Conservation (phyloP, 2,113 vertebrate genomes). For the Nerophis lumbriciformis region DNA sequence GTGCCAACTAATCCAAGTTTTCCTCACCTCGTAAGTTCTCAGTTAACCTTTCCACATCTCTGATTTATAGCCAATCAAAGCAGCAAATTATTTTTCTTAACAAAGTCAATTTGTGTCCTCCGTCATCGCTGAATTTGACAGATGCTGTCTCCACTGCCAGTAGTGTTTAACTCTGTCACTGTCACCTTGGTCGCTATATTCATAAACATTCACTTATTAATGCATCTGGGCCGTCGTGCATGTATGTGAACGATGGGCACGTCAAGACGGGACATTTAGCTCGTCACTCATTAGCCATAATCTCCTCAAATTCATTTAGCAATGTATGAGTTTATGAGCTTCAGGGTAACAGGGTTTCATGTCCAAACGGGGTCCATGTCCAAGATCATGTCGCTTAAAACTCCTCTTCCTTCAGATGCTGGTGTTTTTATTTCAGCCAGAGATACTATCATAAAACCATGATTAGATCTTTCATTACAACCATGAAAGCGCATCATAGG, state of each 20-base stretch:
- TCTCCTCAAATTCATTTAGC: slow-evolving; percentile 37
- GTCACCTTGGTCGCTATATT: slow-evolving; percentile 13
- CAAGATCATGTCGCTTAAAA: slow-evolving; percentile 12
- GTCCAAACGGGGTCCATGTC: slow-evolving; percentile 38
- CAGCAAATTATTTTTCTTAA: slow-evolving; percentile 19
- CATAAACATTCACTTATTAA: slow-evolving; percentile 27
- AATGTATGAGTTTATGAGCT: slow-evolving; percentile 24
- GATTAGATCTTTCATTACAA: slow-evolving; percentile 33
- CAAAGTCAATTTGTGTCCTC: slow-evolving; percentile 20
- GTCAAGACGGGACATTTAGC: slow-evolving; percentile 23
- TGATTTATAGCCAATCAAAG: slow-evolving; percentile 4
- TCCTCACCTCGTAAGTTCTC: slow-evolving; percentile 1
- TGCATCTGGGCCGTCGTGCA: slow-evolving; percentile 21
- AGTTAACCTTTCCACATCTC: neutral
- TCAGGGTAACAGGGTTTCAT: slow-evolving; percentile 35
- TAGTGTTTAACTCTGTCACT: slow-evolving; percentile 27
- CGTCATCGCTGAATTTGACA: slow-evolving; percentile 12
- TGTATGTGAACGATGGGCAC: slow-evolving; percentile 33
- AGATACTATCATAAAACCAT: slow-evolving; percentile 35
- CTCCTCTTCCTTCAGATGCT: slow-evolving; percentile 40
- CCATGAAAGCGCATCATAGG: slow-evolving; percentile 2
- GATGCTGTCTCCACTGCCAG: slow-evolving; percentile 10
- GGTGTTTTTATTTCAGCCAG: slow-evolving; percentile 51
- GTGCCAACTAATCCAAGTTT: slow-evolving; percentile 3
- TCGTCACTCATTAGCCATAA: slow-evolving; percentile 20